Evolutionary conservation across 2,113 vertebrate genomes (phyloP).

Genomic region (Sphaerodactylus townsendi): DNA sequence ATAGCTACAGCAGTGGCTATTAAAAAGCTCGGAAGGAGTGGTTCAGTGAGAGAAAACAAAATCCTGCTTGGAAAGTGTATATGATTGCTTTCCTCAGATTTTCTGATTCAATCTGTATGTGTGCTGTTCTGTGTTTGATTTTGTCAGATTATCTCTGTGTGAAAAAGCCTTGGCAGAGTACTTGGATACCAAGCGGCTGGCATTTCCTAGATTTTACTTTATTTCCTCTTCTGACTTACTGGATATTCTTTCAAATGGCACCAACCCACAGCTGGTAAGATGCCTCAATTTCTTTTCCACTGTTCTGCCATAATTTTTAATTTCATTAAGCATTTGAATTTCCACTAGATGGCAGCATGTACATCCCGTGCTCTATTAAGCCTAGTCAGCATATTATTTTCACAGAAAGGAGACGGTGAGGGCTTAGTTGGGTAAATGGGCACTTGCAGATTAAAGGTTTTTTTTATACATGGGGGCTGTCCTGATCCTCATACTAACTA

Average conservation of each 20-base stretch:
- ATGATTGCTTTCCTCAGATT: neutral
- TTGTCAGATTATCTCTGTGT: constrained; percentile 86
- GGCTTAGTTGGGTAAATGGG: neutral
- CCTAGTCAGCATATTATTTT: neutral
- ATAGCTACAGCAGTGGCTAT: constrained; percentile 16
- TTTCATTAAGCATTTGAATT: neutral
- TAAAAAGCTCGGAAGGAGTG: neutral
- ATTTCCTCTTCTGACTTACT: constrained; percentile 95
- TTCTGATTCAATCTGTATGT: neutral
- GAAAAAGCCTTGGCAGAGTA: constrained; percentile 95
- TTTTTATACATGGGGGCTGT: neutral
- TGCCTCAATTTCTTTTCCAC: neutral
- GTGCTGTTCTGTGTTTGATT: constrained; percentile 34
- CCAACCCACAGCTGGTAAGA: constrained; percentile 83
- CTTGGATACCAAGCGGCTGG: constrained; percentile 90
- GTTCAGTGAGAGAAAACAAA: constrained; percentile 13
- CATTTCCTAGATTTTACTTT: constrained; percentile 96
- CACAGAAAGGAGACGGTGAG: neutral
- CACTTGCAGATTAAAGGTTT: neutral
- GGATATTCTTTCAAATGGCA: constrained; percentile 94
- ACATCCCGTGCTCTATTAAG: neutral
- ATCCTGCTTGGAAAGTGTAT: neutral
- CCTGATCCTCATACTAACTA: neutral
- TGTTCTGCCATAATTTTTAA: neutral
- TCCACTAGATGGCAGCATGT: neutral